Percentiles rank a stretch among this genome's conserved stretches.
Conservation (phyloP, 2,797 vertebrate species). For the Paramormyrops hopkinsi region DNA sequence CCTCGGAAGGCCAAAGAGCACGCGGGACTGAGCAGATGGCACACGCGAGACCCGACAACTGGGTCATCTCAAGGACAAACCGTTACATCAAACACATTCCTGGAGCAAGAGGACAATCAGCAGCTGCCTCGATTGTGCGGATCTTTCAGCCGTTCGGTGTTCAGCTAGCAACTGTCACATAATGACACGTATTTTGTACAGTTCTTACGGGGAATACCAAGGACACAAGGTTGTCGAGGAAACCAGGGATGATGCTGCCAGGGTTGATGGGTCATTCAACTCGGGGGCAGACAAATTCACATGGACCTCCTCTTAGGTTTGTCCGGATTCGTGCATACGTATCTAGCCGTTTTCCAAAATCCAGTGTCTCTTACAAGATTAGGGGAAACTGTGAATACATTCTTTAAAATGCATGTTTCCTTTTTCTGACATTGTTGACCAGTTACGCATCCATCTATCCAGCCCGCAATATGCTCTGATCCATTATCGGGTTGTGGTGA, state of each 20-base stretch:
- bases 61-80: slow-evolving; percentile 12
- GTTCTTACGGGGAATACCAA: not conserved
- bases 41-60: not conserved
- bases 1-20: not conserved
- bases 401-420: not conserved
- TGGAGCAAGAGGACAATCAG: not conserved
- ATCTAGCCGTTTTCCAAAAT: not conserved
- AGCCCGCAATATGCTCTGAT: not conserved
- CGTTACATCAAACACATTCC: not conserved
- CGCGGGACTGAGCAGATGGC: slow-evolving; percentile 1
- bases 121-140: not conserved
- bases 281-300: not conserved
- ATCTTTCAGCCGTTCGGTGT: not conserved
- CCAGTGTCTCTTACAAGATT: not conserved
- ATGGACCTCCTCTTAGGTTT: not conserved
- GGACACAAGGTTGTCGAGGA: not conserved
- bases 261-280: not conserved
- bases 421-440: not conserved
- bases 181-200: not conserved
- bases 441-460: not conserved
- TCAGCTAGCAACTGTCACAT: not conserved
- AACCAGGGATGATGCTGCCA: not conserved
- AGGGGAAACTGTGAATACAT: not conserved
- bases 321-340: not conserved
- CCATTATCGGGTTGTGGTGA: not conserved